Base-by-base conservation (phyloP, 2,113 vertebrate species). In the Silurus meridionalis region DNA sequence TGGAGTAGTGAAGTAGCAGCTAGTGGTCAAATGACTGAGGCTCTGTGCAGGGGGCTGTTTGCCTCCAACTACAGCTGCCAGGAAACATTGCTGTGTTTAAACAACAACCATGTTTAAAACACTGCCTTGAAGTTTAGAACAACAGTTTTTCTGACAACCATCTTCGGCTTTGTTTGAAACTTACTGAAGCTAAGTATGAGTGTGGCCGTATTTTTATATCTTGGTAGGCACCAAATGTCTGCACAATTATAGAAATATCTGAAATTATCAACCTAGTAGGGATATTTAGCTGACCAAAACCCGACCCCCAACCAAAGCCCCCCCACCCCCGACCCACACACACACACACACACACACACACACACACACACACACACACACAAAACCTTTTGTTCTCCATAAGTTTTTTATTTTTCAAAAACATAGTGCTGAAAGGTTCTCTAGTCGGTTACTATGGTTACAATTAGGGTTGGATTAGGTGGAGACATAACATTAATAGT, bases 1-100 rank as follows among this genome's bases (percentile, higher is more conserved):
- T 93, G 90, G 92, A 91, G 89, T 89, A 66, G 71, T 89, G 86
- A 91, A 90, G 89, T 84, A 37, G 83, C 91, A 91, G 91, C 90
- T 61, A 7, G 37, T 74, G 11, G 91, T 77, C 63, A 69, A 37
- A 90, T 93, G 90, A 88, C 85, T 88, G 91, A 90, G 90, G 88
- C 87, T 89, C 25, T 84, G 84, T 89, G 88, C 91, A 93, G 92
- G 91, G 92, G 90, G 91, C 89, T 80, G 87, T 85, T 86, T 89
- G 89, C 88, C 85, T 88, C 89, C 71, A 86, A 87, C 88, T 89
- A 91, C 88, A 87, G 89, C 86, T 88, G 90, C 89, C 92, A 93
- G 91, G 91, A 90, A 91, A 91, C 91, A 89, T 88, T 87, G 50
- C 52, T 25, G 84, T 79, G 74, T 67, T 85, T 79, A 71, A 86